These are phyloP conservation scores for Artibeus jamaicensis DNA, from an alignment of 2,797 vertebrate species.

Conservation along the genomic window DNA sequence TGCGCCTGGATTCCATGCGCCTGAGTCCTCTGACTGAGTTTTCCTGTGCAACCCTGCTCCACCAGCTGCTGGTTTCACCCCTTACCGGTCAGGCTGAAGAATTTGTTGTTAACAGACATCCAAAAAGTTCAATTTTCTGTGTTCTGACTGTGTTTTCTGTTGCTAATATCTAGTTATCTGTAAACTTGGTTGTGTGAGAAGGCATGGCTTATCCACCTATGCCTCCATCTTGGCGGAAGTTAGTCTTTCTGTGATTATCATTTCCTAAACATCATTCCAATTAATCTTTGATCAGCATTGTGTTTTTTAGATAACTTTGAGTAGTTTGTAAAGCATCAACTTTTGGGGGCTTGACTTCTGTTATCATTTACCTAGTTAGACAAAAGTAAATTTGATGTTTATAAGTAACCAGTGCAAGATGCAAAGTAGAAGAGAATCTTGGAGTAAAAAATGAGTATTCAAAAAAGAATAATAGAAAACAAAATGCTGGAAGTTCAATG, in stretches of 20 bases:
- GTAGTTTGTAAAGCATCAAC: not conserved
- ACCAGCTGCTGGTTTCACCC: too few species aligned
- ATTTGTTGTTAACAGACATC: too few species aligned
- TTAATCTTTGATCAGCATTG: not conserved
- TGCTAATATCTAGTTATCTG: too few species aligned
- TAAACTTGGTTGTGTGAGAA: too few species aligned
- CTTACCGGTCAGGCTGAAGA: too few species aligned
- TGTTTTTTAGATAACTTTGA: not conserved
- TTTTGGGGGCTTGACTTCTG: not conserved
- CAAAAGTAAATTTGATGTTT: slow-evolving; percentile 12
- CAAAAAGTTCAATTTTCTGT: too few species aligned
- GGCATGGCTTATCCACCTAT: too few species aligned
- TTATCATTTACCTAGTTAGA: not conserved
- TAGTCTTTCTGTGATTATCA: not conserved
- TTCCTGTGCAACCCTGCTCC: too few species aligned
- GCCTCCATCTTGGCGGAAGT: too few species aligned
- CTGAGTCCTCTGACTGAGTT: too few species aligned
- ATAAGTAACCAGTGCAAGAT: not conserved
- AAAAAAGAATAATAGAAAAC: not conserved
- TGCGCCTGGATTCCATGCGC: too few species aligned
- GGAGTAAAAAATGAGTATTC: not conserved
- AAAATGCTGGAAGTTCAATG: not conserved
- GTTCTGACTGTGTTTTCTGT: too few species aligned
- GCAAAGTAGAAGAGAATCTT: not conserved
- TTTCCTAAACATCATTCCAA: not conserved